A percentile compares a stretch with the other conserved stretches of the same genome.
phyloP scores from a whole-genome alignment of 2,888 invertebrate genomes.

The Callimorpha dominula region DNA sequence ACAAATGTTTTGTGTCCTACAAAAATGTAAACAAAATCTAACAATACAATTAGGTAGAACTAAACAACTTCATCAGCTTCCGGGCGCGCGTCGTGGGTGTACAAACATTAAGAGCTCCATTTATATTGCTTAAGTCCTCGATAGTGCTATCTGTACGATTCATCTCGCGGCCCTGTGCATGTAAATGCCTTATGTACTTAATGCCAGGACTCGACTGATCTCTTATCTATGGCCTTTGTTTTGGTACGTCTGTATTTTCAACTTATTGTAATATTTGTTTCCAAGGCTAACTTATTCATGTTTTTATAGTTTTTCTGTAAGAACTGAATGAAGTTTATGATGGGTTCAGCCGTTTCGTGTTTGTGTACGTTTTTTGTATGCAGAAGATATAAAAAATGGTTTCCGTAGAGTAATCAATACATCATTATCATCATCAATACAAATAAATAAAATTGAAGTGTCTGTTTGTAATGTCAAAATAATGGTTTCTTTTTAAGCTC shows the following conservation, averaged over 20 bases:
- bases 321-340: slow-evolving; percentile 22
- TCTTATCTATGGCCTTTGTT: slow-evolving; percentile 68
- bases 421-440: no score
- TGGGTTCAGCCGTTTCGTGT: slow-evolving; percentile 13
- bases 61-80: slow-evolving; percentile 51
- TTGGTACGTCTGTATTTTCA: slow-evolving; percentile 53
- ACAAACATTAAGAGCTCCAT: slow-evolving; percentile 71
- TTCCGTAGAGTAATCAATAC: no score
- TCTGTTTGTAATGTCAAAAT: no score
- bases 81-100: slow-evolving; percentile 63
- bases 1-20: no score
- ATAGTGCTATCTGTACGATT: slow-evolving; percentile 70
- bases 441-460: no score
- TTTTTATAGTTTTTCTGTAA: slow-evolving; percentile 25
- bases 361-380: slow-evolving; percentile 1
- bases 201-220: slow-evolving; percentile 64
- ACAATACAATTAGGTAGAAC: slow-evolving; percentile 8
- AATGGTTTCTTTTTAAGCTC: no score
- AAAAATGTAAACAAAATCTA: background rate
- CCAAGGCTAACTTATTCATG: slow-evolving; percentile 58
- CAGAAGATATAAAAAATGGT: background rate
- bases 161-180: slow-evolving; percentile 72
- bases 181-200: slow-evolving; percentile 77
- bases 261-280: slow-evolving; percentile 48
- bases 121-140: slow-evolving; percentile 72